Conservation (phyloP, 2,797 vertebrate species). For the Melanotaenia pygmaea region DNA sequence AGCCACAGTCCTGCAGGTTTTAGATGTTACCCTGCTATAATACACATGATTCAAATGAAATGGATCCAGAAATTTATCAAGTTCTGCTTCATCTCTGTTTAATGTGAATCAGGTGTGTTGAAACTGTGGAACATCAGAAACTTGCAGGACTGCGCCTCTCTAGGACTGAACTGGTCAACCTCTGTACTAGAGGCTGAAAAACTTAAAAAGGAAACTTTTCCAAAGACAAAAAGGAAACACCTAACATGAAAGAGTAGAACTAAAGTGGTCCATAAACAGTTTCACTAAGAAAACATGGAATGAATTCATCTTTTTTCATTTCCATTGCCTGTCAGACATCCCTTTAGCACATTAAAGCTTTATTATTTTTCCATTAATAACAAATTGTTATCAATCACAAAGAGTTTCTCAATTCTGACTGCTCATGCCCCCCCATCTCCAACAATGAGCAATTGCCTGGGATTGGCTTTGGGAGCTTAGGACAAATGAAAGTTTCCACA, state of each 20-base stretch:
- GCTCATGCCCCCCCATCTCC: slow-evolving; percentile 58
- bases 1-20: too few relatives aligned
- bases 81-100: too few relatives aligned
- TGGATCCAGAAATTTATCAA: too few relatives aligned
- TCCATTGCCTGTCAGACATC: too few relatives aligned
- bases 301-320: too few relatives aligned
- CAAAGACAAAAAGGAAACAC: slow-evolving; percentile 56
- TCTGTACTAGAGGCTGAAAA: slow-evolving; percentile 4
- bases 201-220: slow-evolving; percentile 52
- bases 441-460: slow-evolving; percentile 65
- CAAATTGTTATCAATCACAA: slow-evolving; percentile 76
- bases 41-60: too few relatives aligned
- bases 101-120: too few relatives aligned
- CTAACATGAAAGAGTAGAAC: slow-evolving; percentile 38
- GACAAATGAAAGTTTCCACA: slow-evolving; percentile 66
- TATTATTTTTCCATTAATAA: slow-evolving; percentile 79
- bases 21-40: too few relatives aligned
- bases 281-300: slow-evolving; percentile 57
- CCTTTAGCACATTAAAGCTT: slow-evolving; percentile 61
- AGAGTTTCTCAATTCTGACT: slow-evolving; percentile 58
- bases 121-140: neutral
- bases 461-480: slow-evolving; percentile 55
- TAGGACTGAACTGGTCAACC: neutral
- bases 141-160: neutral
- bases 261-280: slow-evolving; percentile 34